Evolutionary conservation across 1,140 invertebrate genomes (phyloP).

Genomic region (Drosophila arawakana): DNA sequence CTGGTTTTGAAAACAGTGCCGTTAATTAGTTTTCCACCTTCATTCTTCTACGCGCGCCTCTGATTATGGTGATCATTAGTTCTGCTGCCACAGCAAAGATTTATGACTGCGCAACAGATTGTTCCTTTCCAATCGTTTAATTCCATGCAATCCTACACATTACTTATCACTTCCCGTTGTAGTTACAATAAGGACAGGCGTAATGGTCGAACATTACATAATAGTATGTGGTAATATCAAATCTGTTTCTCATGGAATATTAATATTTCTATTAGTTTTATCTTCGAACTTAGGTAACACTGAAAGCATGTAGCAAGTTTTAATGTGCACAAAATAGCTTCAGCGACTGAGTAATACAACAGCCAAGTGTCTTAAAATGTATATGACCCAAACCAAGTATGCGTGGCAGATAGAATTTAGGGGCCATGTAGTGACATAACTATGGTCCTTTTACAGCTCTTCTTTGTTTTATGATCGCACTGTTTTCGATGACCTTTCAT

Average conservation of each 20-base stretch:
- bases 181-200: constrained; percentile 67
- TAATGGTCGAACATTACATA: constrained; percentile 52
- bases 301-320: constrained; percentile 32
- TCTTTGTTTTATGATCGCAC: constrained; percentile 53
- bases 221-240: too few species aligned
- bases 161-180: neutral
- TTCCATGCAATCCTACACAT: constrained; percentile 13
- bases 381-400: too few species aligned
- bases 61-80: constrained; percentile 82
- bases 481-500: constrained; percentile 53
- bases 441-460: neutral
- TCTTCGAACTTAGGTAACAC: constrained; percentile 7
- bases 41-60: constrained; percentile 78
- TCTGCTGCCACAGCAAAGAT: constrained; percentile 60
- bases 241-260: too few species aligned
- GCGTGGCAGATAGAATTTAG: neutral
- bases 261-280: too few species aligned
- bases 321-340: constrained; percentile 15
- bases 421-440: neutral
- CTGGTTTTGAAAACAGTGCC: constrained; percentile 10
- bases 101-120: constrained; percentile 61
- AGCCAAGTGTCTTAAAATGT: too few species aligned
- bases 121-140: neutral
- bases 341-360: neutral
- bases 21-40: constrained; percentile 73